Conservation (phyloP, 2,797 vertebrate species). For the Pseudochaenichthys georgianus region DNA sequence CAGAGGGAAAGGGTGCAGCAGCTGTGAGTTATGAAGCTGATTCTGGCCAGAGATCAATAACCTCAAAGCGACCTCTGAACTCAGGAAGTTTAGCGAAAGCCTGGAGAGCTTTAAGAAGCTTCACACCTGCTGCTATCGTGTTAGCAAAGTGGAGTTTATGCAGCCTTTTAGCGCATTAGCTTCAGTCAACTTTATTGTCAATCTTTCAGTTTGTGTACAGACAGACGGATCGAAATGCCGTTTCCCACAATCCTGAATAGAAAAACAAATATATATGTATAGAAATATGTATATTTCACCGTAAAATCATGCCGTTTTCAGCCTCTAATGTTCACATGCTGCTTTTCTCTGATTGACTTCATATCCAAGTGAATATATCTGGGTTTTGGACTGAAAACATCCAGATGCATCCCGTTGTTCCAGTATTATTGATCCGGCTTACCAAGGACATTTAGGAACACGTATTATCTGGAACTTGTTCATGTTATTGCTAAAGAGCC, state of each 20-base stretch:
- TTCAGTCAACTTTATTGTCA: no score
- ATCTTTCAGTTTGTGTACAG: no score
- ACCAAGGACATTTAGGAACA: slow-evolving; percentile 12
- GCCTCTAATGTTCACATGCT: no score
- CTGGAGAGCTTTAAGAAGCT: slow-evolving; percentile 70
- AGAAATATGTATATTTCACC: no score
- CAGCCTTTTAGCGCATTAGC: slow-evolving; percentile 19
- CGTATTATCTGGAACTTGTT: slow-evolving; percentile 24
- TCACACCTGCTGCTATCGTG: slow-evolving; percentile 65
- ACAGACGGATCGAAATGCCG: no score
- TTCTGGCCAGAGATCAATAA: slow-evolving; percentile 63
- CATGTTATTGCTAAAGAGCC: slow-evolving; percentile 7
- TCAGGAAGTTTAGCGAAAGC: slow-evolving; percentile 38
- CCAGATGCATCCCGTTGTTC: slow-evolving; percentile 12
- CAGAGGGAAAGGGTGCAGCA: slow-evolving; percentile 61
- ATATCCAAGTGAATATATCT: no score
- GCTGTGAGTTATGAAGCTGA: slow-evolving; percentile 56
- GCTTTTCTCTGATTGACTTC: no score
- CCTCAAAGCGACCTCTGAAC: slow-evolving; percentile 61
- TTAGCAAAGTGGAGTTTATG: not conserved
- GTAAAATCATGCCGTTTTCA: no score
- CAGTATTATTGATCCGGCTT: slow-evolving; percentile 49
- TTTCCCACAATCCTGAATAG: no score
- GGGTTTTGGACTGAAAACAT: no score
- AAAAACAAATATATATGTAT: no score